phyloP scores from a whole-genome alignment of 1,140 invertebrate genomes.

The Sarcophaga peregrina region DNA sequence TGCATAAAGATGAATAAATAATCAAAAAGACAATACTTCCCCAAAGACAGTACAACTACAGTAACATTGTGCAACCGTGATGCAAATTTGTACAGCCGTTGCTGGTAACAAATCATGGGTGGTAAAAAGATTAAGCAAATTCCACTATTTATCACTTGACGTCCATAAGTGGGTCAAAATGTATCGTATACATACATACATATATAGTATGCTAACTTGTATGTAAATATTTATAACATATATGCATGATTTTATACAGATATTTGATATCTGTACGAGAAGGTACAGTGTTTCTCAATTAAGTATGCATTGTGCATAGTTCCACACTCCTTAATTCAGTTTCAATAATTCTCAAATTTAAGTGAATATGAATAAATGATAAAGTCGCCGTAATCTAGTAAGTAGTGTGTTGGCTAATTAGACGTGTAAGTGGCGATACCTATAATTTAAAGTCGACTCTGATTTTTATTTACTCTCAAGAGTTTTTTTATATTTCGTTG shows the following conservation, averaged over 20 bases:
- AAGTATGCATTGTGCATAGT: no score
- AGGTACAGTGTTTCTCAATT: background rate
- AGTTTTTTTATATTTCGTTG: no score
- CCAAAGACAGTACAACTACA: background rate
- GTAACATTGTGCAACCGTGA: background rate
- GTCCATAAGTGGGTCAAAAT: constrained; percentile 27
- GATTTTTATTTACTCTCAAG: no score
- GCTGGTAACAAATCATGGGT: constrained; percentile 27
- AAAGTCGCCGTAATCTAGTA: no score
- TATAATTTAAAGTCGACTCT: no score
- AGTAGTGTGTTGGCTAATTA: no score
- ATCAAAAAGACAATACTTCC: background rate
- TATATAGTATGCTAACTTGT: background rate
- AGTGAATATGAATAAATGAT: no score
- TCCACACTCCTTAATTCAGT: no score
- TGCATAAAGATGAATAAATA: background rate
- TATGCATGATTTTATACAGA: no score
- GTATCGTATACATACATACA: background rate
- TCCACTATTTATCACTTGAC: constrained; percentile 37
- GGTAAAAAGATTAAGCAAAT: constrained; percentile 31
- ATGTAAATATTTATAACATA: background rate
- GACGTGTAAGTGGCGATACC: no score
- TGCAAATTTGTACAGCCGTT: background rate
- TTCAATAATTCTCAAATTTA: no score
- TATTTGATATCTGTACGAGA: no score